Percentiles rank a stretch among this genome's conserved stretches.
Evolutionary conservation across 2,888 invertebrate species (phyloP).

Genomic region (Strigamia maritima): DNA sequence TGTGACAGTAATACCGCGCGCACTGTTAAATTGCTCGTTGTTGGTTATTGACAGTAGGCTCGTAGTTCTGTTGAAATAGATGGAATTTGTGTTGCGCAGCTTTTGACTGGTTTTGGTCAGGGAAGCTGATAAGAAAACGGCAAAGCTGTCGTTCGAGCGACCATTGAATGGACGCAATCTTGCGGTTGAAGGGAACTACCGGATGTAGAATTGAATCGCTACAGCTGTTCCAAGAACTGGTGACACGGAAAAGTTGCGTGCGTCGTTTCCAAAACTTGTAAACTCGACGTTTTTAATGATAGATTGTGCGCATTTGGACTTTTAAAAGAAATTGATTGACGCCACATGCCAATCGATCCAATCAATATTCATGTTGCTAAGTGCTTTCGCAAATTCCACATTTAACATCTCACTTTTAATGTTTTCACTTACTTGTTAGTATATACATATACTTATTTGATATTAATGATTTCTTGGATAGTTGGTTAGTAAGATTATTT

Average conservation of each 20-base stretch:
- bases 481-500: too few species aligned
- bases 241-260: constrained; percentile 25
- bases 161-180: constrained; percentile 33
- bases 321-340: neutral
- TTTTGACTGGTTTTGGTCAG: neutral
- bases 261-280: neutral
- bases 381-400: neutral
- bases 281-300: neutral
- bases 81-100: neutral
- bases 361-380: constrained; percentile 9
- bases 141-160: constrained; percentile 15
- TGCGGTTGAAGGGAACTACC: constrained; percentile 23
- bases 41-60: neutral
- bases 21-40: neutral
- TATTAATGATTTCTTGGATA: too few species aligned
- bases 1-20: neutral
- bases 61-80: neutral
- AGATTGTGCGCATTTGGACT: neutral
- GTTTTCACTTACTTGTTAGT: neutral
- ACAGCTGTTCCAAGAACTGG: constrained; percentile 2
- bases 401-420: neutral
- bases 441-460: too few species aligned
- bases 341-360: neutral
- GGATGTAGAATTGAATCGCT: constrained; percentile 8
- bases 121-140: constrained; percentile 24